Evolutionary conservation across 2,797 vertebrate genomes (phyloP).

Genomic region (Hipposideros larvatus): DNA sequence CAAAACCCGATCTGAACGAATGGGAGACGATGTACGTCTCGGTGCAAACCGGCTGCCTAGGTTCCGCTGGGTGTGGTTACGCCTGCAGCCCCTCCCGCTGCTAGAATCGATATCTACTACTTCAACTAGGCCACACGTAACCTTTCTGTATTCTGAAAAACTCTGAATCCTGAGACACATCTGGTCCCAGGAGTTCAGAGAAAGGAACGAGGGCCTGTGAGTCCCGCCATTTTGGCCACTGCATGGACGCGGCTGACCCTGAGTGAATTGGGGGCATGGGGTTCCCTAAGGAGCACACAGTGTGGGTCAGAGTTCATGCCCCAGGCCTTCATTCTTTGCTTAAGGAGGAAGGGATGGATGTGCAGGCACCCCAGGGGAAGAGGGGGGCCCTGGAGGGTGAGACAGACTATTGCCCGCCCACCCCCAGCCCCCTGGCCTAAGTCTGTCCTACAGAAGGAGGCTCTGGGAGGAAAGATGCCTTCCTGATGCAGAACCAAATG

Average conservation of each 20-base stretch:
- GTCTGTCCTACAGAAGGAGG: background rate
- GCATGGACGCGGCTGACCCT: rapidly evolving
- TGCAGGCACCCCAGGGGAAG: background rate
- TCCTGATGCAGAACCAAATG: background rate
- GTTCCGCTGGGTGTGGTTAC: background rate
- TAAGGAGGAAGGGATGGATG: background rate
- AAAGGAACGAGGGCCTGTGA: background rate
- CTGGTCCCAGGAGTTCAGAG: background rate
- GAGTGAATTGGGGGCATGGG: rapidly evolving
- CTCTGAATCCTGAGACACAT: background rate
- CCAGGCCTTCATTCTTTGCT: background rate
- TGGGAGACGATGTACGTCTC: rapidly evolving
- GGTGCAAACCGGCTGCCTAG: background rate
- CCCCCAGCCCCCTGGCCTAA: background rate
- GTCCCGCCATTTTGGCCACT: background rate
- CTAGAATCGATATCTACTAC: rapidly evolving
- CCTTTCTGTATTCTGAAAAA: background rate
- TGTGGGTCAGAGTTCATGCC: background rate
- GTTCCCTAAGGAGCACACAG: background rate
- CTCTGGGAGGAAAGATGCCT: background rate
- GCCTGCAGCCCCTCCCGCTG: rapidly evolving
- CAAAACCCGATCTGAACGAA: too few relatives aligned
- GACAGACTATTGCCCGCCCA: background rate
- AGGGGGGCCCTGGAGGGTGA: rapidly evolving
- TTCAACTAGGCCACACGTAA: rapidly evolving